These are phyloP conservation scores for Lomographa bimaculata DNA, from an alignment of 2,888 invertebrate species.

Conservation along the genomic window DNA sequence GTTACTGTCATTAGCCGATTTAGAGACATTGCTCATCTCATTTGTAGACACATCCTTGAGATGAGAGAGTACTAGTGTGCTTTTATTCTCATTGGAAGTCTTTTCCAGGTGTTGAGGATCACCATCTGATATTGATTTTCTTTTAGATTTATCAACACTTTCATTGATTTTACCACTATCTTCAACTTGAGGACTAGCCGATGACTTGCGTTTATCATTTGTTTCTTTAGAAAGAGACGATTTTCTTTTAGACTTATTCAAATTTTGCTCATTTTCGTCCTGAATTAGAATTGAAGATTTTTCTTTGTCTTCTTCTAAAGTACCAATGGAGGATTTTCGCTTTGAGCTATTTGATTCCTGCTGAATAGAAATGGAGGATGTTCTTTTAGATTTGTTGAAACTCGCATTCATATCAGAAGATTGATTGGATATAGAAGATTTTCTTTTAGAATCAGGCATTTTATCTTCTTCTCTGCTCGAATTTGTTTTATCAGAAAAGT, in stretches of 20 bases:
- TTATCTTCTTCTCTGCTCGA: constrained; percentile 22
- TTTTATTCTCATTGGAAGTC: constrained; percentile 54
- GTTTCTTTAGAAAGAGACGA: constrained; percentile 22
- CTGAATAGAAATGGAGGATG: constrained; percentile 32
- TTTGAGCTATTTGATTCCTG: constrained; percentile 32
- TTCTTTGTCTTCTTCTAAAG: constrained; percentile 16
- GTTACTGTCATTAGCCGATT: constrained; percentile 41
- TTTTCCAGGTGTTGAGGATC: constrained; percentile 43
- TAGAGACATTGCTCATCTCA: constrained; percentile 42
- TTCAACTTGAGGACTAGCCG: constrained; percentile 15
- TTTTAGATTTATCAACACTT: constrained; percentile 41
- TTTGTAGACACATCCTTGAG: constrained; percentile 55
- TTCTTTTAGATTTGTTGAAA: constrained; percentile 31
- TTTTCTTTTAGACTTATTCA: constrained; percentile 30
- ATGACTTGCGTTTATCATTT: constrained; percentile 21
- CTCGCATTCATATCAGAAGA: constrained; percentile 17
- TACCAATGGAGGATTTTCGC: constrained; percentile 11
- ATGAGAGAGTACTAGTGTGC: constrained; percentile 62
- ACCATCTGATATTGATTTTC: constrained; percentile 38
- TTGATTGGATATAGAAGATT: constrained; percentile 15
- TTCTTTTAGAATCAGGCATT: constrained; percentile 11
- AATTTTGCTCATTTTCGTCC: constrained; percentile 10
- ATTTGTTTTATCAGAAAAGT: constrained; percentile 35
- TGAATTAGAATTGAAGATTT: constrained; percentile 26
- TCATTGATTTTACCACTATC: constrained; percentile 25